Conservation (phyloP, 2,888 invertebrate genomes). For the Cephus spinipes region DNA sequence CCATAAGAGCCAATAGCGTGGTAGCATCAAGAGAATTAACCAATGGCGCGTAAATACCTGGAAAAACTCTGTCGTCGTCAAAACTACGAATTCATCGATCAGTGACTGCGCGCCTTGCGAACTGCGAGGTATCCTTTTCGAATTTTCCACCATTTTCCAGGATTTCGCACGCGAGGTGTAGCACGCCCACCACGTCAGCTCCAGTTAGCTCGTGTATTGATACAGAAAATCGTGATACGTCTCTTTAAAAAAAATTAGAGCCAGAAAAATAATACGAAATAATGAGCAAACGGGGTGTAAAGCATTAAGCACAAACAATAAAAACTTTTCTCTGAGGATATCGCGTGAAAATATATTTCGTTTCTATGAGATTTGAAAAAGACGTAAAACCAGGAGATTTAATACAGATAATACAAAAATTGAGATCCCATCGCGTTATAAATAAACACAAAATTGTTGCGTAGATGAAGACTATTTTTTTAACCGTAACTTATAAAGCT, state of each 20-base stretch:
- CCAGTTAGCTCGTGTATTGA: neutral
- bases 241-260: neutral
- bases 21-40: neutral
- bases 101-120: neutral
- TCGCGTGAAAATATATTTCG: too few relatives aligned
- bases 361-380: too few relatives aligned
- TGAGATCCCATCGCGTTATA: neutral
- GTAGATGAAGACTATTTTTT: neutral
- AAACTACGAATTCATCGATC: neutral
- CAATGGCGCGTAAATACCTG: neutral
- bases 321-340: neutral
- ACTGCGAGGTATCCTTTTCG: neutral
- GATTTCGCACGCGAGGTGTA: neutral
- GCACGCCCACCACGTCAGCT: neutral
- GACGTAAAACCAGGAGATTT: too few relatives aligned
- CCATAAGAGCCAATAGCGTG: neutral
- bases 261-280: neutral
- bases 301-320: neutral
- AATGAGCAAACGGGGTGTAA: neutral
- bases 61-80: neutral
- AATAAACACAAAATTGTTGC: neutral
- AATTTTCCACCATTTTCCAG: neutral
- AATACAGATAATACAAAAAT: neutral
- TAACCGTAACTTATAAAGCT: neutral
- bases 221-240: neutral